Conservation (phyloP, 2,888 invertebrate genomes). For the Monochamus alternatus region DNA sequence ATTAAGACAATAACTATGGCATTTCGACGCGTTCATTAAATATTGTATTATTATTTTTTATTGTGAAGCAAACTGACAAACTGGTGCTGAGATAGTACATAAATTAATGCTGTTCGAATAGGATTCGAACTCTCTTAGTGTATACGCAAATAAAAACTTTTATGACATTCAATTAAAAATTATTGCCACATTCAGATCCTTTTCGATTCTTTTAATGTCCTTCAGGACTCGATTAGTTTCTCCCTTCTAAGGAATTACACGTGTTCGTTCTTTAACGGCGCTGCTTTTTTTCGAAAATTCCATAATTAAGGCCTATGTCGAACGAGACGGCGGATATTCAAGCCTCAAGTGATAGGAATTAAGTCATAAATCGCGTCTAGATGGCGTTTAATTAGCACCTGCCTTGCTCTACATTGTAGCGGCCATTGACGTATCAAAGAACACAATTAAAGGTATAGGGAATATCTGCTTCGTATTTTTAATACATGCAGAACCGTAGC, state of each 20-base stretch:
- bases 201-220: slow-evolving; percentile 6
- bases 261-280: neutral
- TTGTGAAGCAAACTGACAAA: no score
- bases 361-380: slow-evolving; percentile 19
- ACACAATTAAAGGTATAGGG: no score
- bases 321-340: slow-evolving; percentile 2
- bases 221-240: neutral
- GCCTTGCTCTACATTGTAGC: no score
- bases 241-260: neutral
- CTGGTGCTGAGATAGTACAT: no score
- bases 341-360: slow-evolving; percentile 1
- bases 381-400: slow-evolving; percentile 15
- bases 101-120: no score
- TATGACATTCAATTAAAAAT: slow-evolving; percentile 4
- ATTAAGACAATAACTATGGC: no score
- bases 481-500: no score
- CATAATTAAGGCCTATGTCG: slow-evolving; percentile 5
- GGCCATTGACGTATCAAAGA: no score
- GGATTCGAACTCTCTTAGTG: neutral
- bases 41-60: no score
- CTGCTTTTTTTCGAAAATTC: neutral
- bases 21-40: no score
- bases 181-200: neutral
- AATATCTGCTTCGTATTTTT: no score
- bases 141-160: neutral